These are phyloP conservation scores for Ophioderma brevispina DNA, from an alignment of 35 echinoderm and acorn worm species.

Conservation along the genomic window DNA sequence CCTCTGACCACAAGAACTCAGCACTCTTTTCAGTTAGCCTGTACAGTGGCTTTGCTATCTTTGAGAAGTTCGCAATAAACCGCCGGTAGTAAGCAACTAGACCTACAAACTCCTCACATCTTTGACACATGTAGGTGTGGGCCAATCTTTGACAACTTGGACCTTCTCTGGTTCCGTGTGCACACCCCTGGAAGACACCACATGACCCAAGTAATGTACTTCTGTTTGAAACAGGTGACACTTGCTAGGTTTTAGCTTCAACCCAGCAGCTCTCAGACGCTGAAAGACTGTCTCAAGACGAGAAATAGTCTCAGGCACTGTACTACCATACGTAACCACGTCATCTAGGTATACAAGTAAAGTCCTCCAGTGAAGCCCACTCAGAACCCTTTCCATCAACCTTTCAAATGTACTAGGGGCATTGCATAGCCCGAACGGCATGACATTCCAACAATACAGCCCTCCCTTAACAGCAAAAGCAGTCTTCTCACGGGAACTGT, in stretches of 20 bases:
- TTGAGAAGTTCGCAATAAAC: conserved; percentile 46
- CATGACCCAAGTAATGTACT: conserved; percentile 44
- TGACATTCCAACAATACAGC: conserved; percentile 50
- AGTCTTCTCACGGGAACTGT: conserved; percentile 54
- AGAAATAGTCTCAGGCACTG: not conserved
- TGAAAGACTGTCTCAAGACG: not conserved
- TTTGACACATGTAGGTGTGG: conserved; percentile 19
- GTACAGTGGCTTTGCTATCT: conserved; percentile 49
- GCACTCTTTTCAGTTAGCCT: conserved; percentile 49
- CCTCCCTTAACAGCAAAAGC: conserved; percentile 49
- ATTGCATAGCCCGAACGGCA: conserved; percentile 65
- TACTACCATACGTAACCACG: conserved; percentile 14
- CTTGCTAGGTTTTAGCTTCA: conserved; percentile 28
- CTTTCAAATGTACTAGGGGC: conserved; percentile 54
- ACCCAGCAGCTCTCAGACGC: not conserved
- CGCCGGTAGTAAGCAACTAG: conserved; percentile 51
- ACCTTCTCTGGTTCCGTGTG: conserved; percentile 46
- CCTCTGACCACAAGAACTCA: conserved; percentile 26
- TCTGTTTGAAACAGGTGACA: conserved; percentile 39
- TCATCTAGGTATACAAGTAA: conserved; percentile 41
- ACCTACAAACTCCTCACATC: conserved; percentile 57
- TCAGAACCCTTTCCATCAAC: conserved; percentile 46
- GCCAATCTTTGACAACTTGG: conserved; percentile 35
- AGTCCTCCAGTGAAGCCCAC: conserved; percentile 46
- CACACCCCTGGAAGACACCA: conserved; percentile 24